phyloP scores from a whole-genome alignment of 2,888 invertebrate species.

The Synergus japonicus region DNA sequence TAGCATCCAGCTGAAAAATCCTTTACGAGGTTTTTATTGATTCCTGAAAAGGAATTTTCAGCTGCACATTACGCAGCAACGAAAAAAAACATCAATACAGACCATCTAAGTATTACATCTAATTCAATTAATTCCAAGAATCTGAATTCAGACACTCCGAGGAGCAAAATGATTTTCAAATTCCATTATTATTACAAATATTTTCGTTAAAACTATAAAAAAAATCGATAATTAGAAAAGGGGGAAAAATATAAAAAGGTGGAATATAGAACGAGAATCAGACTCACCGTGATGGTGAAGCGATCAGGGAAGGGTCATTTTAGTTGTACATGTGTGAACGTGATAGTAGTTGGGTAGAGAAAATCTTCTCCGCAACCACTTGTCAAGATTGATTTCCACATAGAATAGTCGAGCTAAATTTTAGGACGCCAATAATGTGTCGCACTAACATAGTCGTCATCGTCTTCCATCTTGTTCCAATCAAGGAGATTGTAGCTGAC shows the following conservation, averaged over 20 bases:
- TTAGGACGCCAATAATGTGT: not conserved
- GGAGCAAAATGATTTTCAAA: too few relatives aligned
- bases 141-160: too few relatives aligned
- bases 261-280: slow-evolving; percentile 50
- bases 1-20: too few relatives aligned
- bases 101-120: too few relatives aligned
- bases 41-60: too few relatives aligned
- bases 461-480: not conserved
- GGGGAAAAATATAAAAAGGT: too few relatives aligned
- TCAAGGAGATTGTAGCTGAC: not conserved
- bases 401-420: slow-evolving; percentile 49
- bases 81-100: too few relatives aligned
- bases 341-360: slow-evolving; percentile 56
- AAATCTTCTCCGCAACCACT: not conserved
- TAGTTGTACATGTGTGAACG: slow-evolving; percentile 66
- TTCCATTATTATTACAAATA: too few relatives aligned
- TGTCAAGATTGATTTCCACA: slow-evolving; percentile 45
- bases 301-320: slow-evolving; percentile 69
- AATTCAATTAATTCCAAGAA: too few relatives aligned
- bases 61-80: too few relatives aligned
- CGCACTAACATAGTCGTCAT: not conserved
- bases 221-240: slow-evolving; percentile 29
- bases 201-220: too few relatives aligned
- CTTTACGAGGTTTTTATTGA: too few relatives aligned
- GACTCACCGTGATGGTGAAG: slow-evolving; percentile 76